Conservation (phyloP, 1,140 invertebrate species). For the Gryllus bimaculatus region DNA sequence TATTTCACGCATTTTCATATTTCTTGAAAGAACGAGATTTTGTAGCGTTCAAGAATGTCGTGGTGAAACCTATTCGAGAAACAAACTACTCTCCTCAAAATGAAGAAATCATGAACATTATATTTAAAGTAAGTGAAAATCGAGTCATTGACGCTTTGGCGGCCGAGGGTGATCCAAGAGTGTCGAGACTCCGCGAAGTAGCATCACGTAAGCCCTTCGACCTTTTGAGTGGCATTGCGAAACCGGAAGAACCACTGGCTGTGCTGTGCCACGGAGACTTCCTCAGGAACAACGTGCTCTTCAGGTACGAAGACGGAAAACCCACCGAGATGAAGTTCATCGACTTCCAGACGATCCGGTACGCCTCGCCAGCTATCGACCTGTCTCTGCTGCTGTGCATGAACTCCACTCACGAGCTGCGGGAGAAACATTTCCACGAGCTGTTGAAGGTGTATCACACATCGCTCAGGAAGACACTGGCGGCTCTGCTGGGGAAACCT, state of each 20-base stretch:
- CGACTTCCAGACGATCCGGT: constrained; percentile 19
- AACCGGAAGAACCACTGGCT: constrained; percentile 24
- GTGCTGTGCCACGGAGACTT: constrained; percentile 45
- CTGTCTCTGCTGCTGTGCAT: constrained; percentile 18
- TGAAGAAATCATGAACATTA: not conserved
- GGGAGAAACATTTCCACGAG: not conserved
- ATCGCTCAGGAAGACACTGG: constrained; percentile 23
- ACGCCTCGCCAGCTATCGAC: constrained; percentile 20
- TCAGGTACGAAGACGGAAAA: constrained; percentile 30
- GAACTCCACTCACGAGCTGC: constrained; percentile 14
- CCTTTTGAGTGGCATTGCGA: not conserved
- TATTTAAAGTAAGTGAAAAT: not conserved
- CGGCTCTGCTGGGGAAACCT: not conserved
- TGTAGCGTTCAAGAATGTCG: not conserved
- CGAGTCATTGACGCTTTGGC: not conserved
- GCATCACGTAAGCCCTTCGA: not conserved
- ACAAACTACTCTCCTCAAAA: not conserved
- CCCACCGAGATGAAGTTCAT: constrained; percentile 18
- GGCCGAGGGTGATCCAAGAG: not conserved
- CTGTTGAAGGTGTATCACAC: constrained; percentile 28
- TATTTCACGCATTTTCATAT: not conserved
- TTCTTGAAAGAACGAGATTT: not conserved
- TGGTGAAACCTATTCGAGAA: not conserved
- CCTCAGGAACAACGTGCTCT: constrained; percentile 46
- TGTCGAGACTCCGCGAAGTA: not conserved